Base-by-base conservation (phyloP, 2,797 vertebrate genomes). In the Peromyscus melanophrys region DNA sequence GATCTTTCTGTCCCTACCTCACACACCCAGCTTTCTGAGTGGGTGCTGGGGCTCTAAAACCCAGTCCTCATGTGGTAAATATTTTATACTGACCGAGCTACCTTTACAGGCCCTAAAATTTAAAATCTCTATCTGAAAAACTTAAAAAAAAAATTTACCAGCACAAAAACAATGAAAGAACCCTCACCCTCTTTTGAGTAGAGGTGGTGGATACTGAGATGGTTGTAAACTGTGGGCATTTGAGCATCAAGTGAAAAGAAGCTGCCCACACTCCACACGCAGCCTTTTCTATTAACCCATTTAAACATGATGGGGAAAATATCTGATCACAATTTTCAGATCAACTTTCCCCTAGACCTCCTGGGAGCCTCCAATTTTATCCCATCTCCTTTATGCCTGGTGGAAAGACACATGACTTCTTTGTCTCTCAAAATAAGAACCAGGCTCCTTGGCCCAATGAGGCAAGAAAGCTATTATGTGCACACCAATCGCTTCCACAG, bases 261-360 rank as follows among this genome's bases (percentile, higher is more conserved):
- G 29, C 17, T 86, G 88, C 21, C 25, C 34, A 78, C 43, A 55
- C 49, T 95, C 75, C 46, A 10, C 43, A 93, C 46, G 75, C 73
- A 59, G 61, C 57, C 14, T 93, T 90, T n/a, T 52, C 29, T 65
- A 37, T 61, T 94, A 69, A 77, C 49, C 61, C 71, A 95, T 55
- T 97, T 83, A 46, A 94, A 84, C 69, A 96, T 49, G 57, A 57
- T 0, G 6, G 61, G 75, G 89, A 49, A 13, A 31, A 2, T 2
- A 69, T 93, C 90, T 71, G 80, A 93, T 96, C 89, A 86, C 34
- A 57, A 31, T 94, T 97, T 98, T 95, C 89, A 98, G 65, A 75
- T 94, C 90, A 77, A 91, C 40, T 94, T 71, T 85, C 76, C 63
- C 37, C 6, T 92, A 46, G 34, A 55, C 67, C 94, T 96, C 71